Conservation (phyloP, 2,888 invertebrate species). For the Acrobasis repandana region DNA sequence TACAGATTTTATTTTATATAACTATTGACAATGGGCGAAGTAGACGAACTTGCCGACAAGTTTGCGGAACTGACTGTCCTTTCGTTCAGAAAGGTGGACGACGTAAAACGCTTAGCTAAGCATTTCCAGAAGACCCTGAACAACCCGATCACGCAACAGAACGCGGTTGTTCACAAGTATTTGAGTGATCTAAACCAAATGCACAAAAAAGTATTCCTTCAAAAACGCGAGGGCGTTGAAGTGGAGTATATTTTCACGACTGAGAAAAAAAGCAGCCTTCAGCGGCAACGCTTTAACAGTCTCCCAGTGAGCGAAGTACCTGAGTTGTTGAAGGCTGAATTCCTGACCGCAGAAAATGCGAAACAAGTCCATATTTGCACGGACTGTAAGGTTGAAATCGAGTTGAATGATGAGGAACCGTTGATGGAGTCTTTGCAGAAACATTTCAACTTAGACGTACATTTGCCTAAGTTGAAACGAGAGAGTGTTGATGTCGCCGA, state of each 20-base stretch:
- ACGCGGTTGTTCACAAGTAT: conserved; percentile 53
- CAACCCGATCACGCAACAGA: conserved; percentile 61
- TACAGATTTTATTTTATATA: conserved; percentile 43
- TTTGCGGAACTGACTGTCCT: conserved; percentile 63
- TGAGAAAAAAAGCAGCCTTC: conserved; percentile 72
- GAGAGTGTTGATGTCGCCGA: conserved; percentile 75
- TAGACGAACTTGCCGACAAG: conserved; percentile 49
- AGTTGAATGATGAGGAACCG: conserved; percentile 69
- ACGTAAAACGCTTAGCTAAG: conserved; percentile 63
- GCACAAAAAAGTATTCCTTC: conserved; percentile 61
- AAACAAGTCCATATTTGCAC: conserved; percentile 75
- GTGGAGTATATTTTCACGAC: conserved; percentile 77
- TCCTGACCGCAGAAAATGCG: conserved; percentile 58
- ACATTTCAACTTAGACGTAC: conserved; percentile 68
- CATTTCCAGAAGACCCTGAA: conserved; percentile 65
- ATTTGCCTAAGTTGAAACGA: conserved; percentile 66
- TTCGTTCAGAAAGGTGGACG: conserved; percentile 69
- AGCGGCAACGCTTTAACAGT: conserved; percentile 74
- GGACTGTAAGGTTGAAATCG: conserved; percentile 72
- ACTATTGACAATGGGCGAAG: conserved; percentile 35
- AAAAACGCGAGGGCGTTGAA: conserved; percentile 65
- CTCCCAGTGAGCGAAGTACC: conserved; percentile 74
- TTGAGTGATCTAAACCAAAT: conserved; percentile 58
- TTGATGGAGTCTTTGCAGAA: conserved; percentile 74
- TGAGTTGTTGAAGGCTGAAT: conserved; percentile 67